Evolutionary conservation across 2,113 vertebrate species (phyloP).

Genomic region (Pipra filicauda): DNA sequence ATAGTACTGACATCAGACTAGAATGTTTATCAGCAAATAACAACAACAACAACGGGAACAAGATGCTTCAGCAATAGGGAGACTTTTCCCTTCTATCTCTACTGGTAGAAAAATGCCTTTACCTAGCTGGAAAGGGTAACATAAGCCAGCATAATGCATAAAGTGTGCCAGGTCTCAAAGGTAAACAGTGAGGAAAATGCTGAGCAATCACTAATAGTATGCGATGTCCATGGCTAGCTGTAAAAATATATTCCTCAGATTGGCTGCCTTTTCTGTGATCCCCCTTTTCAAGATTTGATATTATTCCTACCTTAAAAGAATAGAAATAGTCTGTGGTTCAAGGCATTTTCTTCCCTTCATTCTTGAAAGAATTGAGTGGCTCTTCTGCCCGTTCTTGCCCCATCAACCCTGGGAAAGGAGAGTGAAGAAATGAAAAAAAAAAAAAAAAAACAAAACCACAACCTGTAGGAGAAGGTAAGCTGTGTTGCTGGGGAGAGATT

Average conservation of each 20-base stretch:
- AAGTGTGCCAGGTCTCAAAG: not conserved
- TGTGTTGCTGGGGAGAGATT: not conserved
- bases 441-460: not conserved
- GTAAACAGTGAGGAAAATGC: not conserved
- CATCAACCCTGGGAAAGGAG: not conserved
- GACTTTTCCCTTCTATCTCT: not conserved
- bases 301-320: not conserved
- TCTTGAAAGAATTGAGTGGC: not conserved
- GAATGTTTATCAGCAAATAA: not conserved
- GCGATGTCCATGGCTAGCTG: not conserved
- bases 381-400: not conserved
- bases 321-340: not conserved
- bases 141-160: accelerated
- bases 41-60: not conserved
- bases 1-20: not conserved
- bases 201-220: not conserved
- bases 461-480: not conserved
- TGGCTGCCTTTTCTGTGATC: not conserved
- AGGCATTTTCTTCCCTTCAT: not conserved
- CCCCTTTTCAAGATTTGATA: not conserved
- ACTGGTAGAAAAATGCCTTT: not conserved
- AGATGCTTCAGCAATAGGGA: not conserved
- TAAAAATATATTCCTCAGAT: not conserved
- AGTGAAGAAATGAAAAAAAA: not conserved
- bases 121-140: not conserved